Conservation (phyloP, 2,888 invertebrate species). For the Oscheius sp. region DNA sequence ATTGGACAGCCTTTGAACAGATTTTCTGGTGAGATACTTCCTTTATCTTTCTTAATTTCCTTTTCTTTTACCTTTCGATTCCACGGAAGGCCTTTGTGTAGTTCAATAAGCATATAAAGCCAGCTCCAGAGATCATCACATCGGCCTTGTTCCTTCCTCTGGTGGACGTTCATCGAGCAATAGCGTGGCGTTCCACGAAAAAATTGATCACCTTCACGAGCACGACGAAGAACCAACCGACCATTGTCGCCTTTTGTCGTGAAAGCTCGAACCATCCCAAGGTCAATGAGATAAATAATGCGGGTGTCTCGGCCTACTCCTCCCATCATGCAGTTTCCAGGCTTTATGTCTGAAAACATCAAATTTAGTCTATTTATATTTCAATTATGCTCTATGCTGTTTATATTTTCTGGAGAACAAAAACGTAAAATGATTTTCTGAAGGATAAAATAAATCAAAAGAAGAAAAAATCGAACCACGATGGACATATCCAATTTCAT, state of each 20-base stretch:
- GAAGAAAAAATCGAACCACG: too few relatives aligned
- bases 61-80: constrained; percentile 45
- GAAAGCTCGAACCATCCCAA: constrained; percentile 55
- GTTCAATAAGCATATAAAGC: constrained; percentile 54
- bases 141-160: constrained; percentile 46
- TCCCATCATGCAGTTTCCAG: constrained; percentile 54
- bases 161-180: constrained; percentile 48
- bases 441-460: too few relatives aligned
- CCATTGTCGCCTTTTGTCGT: constrained; percentile 36
- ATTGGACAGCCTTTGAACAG: constrained; percentile 41
- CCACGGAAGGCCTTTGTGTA: constrained; percentile 51
- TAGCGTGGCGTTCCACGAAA: constrained; percentile 54
- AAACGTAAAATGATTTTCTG: too few relatives aligned
- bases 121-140: constrained; percentile 56
- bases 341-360: constrained; percentile 61
- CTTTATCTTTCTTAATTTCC: constrained; percentile 32
- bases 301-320: constrained; percentile 38
- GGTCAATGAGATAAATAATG: constrained; percentile 50
- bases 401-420: too few relatives aligned
- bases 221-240: constrained; percentile 30
- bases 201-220: constrained; percentile 45
- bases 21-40: constrained; percentile 11
- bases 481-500: constrained; percentile 52
- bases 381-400: too few relatives aligned
- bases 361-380: too few relatives aligned